Evolutionary conservation across 2,113 vertebrate genomes (phyloP), one percentile per base, ranked within the genome.

Genomic region (Naja naja): DNA sequence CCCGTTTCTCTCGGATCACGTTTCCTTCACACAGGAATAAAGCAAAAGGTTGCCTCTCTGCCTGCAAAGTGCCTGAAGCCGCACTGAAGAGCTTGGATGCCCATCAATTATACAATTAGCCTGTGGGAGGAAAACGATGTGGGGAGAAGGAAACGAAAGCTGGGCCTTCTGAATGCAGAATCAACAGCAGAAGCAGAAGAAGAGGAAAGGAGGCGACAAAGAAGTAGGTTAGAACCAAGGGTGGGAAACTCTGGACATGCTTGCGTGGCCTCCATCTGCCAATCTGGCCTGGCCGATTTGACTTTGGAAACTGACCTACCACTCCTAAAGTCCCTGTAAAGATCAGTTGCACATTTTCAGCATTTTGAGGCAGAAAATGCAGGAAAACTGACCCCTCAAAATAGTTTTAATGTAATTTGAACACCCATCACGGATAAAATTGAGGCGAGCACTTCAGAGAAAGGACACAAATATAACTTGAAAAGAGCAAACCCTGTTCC

Each of bases 171-270:
- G 14, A 74, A 18, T 6, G 4, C 64, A 74, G n/a, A 74, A 34
- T n/a, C n/a, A 74, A 3, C n/a, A 6, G 64, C n/a, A 69, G 30
- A 5, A n/a, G 11, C 4, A 64, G 60, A 1, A 12, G 60, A 14
- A 11, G 27, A 4, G 6, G 0, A 30, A n/a, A 64, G 27, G 8
- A 3, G 58, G 3, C 0, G 58, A 1, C 5, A 22, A 10, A 64
- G 60, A 64, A 64, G n/a, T 49, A 49, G 64, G 64, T 34, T 18
- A 34, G 64, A 34, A 16, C 1, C 5, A 30, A 69, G 64, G 30
- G 5, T 69, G 64, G 30, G 64, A 16, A 6, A n/a, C 30, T 12
- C 60, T 16, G 64, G 11, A n/a, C 64, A 18, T 27, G 4, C 11
- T 14, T 30, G 30, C 5, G n/a, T 12, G 60, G 4, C 30, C 64